Conservation (phyloP, 2,888 invertebrate genomes). For the Phengaris arion region DNA sequence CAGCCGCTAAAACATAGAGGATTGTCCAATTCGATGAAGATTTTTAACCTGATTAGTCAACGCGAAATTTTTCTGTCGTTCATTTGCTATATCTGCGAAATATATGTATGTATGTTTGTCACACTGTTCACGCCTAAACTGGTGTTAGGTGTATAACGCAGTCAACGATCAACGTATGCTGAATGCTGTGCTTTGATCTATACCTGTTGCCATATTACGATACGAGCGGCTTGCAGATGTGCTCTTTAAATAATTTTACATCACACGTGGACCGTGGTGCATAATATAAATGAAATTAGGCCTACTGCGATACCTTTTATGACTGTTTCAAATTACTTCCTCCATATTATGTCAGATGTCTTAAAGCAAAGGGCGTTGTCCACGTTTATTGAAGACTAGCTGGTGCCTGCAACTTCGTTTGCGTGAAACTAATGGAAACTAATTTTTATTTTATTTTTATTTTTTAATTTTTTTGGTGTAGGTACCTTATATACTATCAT, state of each 20-base stretch:
- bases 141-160: background rate
- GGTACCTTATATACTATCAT: too few species aligned
- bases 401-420: too few species aligned
- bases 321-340: slow-evolving; percentile 6
- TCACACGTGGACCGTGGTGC: background rate
- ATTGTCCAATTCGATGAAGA: too few species aligned
- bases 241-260: background rate
- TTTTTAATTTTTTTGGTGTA: too few species aligned
- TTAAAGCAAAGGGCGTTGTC: background rate
- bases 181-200: background rate
- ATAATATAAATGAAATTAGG: slow-evolving; percentile 6
- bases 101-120: too few species aligned
- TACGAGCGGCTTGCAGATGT: background rate
- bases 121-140: too few species aligned
- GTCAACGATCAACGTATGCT: background rate
- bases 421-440: too few species aligned
- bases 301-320: background rate
- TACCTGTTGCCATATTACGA: background rate
- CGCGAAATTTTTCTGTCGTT: too few species aligned
- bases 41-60: too few species aligned
- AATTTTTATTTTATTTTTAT: too few species aligned
- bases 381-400: background rate
- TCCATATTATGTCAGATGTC: background rate
- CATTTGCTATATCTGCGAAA: too few species aligned
- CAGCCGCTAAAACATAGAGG: too few species aligned